These are phyloP conservation scores for Neodontobutis hainanensis DNA, from an alignment of 2,113 vertebrate genomes.

Conservation along the genomic window DNA sequence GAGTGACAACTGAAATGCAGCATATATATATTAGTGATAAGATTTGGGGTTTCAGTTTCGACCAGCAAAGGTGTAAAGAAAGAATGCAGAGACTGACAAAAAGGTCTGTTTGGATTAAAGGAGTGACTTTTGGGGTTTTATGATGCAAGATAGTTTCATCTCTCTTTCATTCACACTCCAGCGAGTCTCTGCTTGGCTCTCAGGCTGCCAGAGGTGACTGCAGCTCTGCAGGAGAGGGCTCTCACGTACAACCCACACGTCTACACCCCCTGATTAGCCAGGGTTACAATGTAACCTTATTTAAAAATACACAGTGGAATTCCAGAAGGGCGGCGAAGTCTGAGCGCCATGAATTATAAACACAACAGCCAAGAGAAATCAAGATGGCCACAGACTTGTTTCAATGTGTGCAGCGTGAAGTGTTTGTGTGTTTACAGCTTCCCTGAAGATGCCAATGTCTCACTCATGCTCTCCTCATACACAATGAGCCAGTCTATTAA, in stretches of 20 bases:
- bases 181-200: background rate
- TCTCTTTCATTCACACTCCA: slow-evolving; percentile 19
- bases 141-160: slow-evolving; percentile 18
- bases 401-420: slow-evolving; percentile 30
- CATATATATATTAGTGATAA: slow-evolving; percentile 1
- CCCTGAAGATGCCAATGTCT: slow-evolving; percentile 19
- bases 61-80: background rate
- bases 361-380: slow-evolving; percentile 52
- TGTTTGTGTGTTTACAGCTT: slow-evolving; percentile 29
- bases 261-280: slow-evolving; percentile 44
- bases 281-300: slow-evolving; percentile 57
- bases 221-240: slow-evolving; percentile 17
- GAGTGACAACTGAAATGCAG: background rate
- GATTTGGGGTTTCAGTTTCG: background rate
- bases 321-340: slow-evolving; percentile 64
- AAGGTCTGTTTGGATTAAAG: slow-evolving; percentile 9
- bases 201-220: slow-evolving; percentile 12
- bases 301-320: slow-evolving; percentile 68
- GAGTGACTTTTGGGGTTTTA: slow-evolving; percentile 26
- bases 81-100: background rate
- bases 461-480: slow-evolving; percentile 17
- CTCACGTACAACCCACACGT: slow-evolving; percentile 33
- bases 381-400: slow-evolving; percentile 50
- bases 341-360: slow-evolving; percentile 70
- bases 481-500: slow-evolving; percentile 26